Evolutionary conservation across 2,888 invertebrate species (phyloP).

Genomic region (Chymomyza procnemis): DNA sequence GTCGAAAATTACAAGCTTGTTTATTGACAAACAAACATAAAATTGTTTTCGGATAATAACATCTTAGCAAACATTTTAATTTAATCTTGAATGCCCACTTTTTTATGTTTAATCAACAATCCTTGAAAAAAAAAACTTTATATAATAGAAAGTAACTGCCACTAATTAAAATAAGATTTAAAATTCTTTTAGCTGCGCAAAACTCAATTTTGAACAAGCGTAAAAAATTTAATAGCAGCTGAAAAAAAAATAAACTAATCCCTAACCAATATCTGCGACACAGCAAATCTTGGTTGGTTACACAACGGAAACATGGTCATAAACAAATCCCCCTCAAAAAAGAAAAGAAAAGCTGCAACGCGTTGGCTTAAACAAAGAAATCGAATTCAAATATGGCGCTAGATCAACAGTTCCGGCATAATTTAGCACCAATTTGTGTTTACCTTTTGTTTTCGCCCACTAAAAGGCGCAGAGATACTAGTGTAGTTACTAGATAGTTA

Average conservation of each 20-base stretch:
- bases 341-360: slow-evolving; percentile 13
- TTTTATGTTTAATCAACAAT: neutral
- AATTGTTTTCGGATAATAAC: no score
- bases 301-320: slow-evolving; percentile 48
- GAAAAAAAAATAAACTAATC: slow-evolving; percentile 23
- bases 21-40: no score
- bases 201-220: neutral
- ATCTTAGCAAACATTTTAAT: no score
- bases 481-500: neutral
- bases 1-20: no score
- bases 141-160: neutral
- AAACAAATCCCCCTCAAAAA: slow-evolving; percentile 30
- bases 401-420: slow-evolving; percentile 56
- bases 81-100: no score
- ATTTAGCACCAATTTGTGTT: slow-evolving; percentile 71
- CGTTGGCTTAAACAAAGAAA: slow-evolving; percentile 22
- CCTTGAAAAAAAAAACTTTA: neutral
- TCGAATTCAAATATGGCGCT: slow-evolving; percentile 39
- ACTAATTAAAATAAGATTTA: neutral
- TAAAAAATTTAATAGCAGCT: neutral
- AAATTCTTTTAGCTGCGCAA: neutral
- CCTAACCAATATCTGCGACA: slow-evolving; percentile 14
- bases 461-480: slow-evolving; percentile 51
- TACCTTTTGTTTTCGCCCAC: slow-evolving; percentile 57
- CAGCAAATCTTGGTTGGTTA: slow-evolving; percentile 40